Conservation (phyloP, 2,888 invertebrate species). For the Exocentrus adspersus region DNA sequence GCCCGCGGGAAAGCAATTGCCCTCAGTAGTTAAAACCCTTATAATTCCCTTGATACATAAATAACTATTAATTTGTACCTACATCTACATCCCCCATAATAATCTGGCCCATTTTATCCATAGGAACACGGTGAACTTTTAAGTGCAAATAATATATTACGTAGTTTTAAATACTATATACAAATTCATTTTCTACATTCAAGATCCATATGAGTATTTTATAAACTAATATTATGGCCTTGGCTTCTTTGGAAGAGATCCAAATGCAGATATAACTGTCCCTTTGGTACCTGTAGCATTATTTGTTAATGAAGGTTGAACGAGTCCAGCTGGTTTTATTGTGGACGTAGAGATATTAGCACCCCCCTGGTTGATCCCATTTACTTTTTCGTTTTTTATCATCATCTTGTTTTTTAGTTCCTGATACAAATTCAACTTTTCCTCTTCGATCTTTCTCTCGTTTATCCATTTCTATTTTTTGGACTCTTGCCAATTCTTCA, state of each 20-base stretch:
- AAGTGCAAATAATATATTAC: too few relatives aligned
- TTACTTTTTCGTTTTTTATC: slow-evolving; percentile 89
- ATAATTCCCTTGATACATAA: too few relatives aligned
- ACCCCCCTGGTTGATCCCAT: slow-evolving; percentile 90
- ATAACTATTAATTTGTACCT: too few relatives aligned
- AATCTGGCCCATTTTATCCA: too few relatives aligned
- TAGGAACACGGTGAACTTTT: too few relatives aligned
- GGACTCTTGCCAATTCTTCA: slow-evolving; percentile 89
- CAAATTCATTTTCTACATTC: background rate
- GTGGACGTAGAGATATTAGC: slow-evolving; percentile 67
- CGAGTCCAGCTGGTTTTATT: slow-evolving; percentile 75
- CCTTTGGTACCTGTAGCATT: slow-evolving; percentile 90
- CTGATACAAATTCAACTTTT: slow-evolving; percentile 86
- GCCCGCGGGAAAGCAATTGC: too few relatives aligned
- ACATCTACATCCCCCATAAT: too few relatives aligned
- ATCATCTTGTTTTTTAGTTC: slow-evolving; percentile 73
- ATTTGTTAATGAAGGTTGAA: slow-evolving; percentile 80
- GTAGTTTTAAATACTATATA: too few relatives aligned
- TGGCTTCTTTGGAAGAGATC: slow-evolving; percentile 86
- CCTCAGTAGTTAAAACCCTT: too few relatives aligned
- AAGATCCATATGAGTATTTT: too few relatives aligned
- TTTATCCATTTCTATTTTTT: slow-evolving; percentile 92
- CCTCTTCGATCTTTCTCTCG: slow-evolving; percentile 90
- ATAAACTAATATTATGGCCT: slow-evolving; percentile 59
- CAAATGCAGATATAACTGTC: slow-evolving; percentile 93